Conservation (phyloP, 2,113 vertebrate genomes). For the Odontesthes bonariensis region DNA sequence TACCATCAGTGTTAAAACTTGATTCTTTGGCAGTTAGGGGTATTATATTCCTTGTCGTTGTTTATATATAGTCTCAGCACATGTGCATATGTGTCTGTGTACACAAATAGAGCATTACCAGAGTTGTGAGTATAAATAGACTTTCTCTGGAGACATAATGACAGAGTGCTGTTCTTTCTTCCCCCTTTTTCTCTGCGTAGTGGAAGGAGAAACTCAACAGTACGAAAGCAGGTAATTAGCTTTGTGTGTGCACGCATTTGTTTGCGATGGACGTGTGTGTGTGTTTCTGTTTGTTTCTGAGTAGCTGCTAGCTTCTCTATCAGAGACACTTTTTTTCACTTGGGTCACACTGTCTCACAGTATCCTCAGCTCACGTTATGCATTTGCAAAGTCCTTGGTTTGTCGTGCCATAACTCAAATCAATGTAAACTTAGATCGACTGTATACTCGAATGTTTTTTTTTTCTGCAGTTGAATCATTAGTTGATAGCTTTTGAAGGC, state of each 20-base stretch:
- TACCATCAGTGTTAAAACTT: slow-evolving; percentile 37
- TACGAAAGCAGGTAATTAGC: slow-evolving; percentile 94
- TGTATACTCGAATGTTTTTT: not conserved
- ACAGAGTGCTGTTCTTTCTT: slow-evolving; percentile 57
- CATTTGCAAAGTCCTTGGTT: not conserved
- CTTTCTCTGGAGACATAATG: slow-evolving; percentile 71
- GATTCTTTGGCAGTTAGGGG: slow-evolving; percentile 54
- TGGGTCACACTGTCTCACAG: slow-evolving; percentile 29
- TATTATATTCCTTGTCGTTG: slow-evolving; percentile 56
- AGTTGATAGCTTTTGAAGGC: slow-evolving; percentile 1
- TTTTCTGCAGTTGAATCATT: not conserved
- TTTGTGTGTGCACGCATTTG: slow-evolving; percentile 18
- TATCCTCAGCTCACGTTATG: not conserved
- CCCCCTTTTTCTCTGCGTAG: slow-evolving; percentile 64
- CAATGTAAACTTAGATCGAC: not conserved
- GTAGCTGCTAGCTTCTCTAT: slow-evolving; percentile 14
- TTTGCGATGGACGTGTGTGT: slow-evolving; percentile 11
- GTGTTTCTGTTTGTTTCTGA: slow-evolving; percentile 29
- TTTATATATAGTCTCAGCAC: slow-evolving; percentile 67
- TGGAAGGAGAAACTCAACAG: slow-evolving; percentile 89
- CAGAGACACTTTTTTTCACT: slow-evolving; percentile 31
- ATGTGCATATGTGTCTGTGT: slow-evolving; percentile 56
- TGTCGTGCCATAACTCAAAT: not conserved
- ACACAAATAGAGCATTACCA: slow-evolving; percentile 66
- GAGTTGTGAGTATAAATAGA: slow-evolving; percentile 70